A percentile compares a stretch with the other conserved stretches of the same genome.
These are phyloP conservation scores for Pseudomugil gertrudae DNA, from an alignment of 2,797 vertebrate genomes.

Conservation along the genomic window DNA sequence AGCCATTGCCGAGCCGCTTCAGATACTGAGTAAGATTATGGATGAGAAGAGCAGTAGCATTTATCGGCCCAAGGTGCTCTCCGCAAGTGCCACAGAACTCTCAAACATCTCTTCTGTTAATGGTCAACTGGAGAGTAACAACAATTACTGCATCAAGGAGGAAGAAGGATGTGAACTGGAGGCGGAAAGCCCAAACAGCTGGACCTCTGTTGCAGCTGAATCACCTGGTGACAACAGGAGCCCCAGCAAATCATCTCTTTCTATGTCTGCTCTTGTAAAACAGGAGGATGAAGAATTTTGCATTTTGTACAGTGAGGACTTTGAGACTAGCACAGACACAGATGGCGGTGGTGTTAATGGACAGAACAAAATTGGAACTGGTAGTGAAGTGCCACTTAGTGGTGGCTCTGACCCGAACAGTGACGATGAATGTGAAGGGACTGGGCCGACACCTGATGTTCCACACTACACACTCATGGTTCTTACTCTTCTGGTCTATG, in stretches of 20 bases:
- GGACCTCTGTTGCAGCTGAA: conserved; percentile 58
- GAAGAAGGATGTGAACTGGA: conserved; percentile 89
- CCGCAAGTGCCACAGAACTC: conserved; percentile 93
- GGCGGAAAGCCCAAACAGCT: conserved; percentile 73
- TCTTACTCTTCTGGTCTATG: conserved; percentile 88
- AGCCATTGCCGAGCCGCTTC: conserved; percentile 94
- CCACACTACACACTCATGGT: conserved; percentile 87
- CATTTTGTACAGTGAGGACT: conserved; percentile 91
- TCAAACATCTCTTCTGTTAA: conserved; percentile 86
- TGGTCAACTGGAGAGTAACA: conserved; percentile 91
- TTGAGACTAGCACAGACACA: conserved; percentile 84
- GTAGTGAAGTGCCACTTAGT: conserved; percentile 51
- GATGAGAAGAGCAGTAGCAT: conserved; percentile 88
- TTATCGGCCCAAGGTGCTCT: conserved; percentile 90
- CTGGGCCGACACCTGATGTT: conserved; percentile 72
- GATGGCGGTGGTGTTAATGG: conserved; percentile 70
- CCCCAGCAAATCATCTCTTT: conserved; percentile 65
- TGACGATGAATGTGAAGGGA: conserved; percentile 82
- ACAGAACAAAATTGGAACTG: conserved; percentile 32
- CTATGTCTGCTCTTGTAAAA: conserved; percentile 88
- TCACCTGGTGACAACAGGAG: conserved; percentile 43
- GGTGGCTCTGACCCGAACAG: conserved; percentile 61
- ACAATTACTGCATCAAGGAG: conserved; percentile 95
- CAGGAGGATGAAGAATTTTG: conserved; percentile 96
- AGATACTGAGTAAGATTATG: conserved; percentile 96